phyloP scores from a whole-genome alignment of 2,113 vertebrate species.

The Sciurus niger region DNA sequence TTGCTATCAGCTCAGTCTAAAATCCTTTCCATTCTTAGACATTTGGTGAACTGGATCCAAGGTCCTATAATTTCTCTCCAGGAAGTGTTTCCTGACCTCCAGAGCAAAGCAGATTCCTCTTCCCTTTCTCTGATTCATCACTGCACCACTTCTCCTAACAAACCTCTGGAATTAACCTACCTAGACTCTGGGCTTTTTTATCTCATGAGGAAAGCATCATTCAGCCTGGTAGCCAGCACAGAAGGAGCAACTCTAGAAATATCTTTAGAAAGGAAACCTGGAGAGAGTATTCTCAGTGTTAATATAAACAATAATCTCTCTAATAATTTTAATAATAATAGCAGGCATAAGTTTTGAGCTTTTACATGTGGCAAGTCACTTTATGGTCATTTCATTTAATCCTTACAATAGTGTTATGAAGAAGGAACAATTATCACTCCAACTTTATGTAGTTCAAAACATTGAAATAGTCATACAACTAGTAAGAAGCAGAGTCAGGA shows the following conservation, averaged over 20 bases:
- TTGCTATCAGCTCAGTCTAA: background rate
- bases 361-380: background rate
- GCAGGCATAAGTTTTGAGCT: background rate
- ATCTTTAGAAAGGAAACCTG: background rate
- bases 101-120: background rate
- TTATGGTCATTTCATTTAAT: background rate
- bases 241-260: background rate
- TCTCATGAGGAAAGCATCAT: background rate
- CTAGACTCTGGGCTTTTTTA: background rate
- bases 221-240: background rate
- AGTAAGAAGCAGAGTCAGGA: background rate
- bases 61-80: background rate
- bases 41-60: background rate
- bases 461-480: background rate
- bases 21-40: background rate
- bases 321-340: background rate
- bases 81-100: background rate
- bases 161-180: background rate
- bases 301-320: background rate
- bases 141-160: background rate
- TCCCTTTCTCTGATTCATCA: background rate
- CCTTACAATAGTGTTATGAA: background rate
- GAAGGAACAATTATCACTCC: background rate
- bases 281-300: background rate
- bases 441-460: background rate